Conservation (phyloP, 2,113 vertebrate genomes). For the Chaetops frenatus region DNA sequence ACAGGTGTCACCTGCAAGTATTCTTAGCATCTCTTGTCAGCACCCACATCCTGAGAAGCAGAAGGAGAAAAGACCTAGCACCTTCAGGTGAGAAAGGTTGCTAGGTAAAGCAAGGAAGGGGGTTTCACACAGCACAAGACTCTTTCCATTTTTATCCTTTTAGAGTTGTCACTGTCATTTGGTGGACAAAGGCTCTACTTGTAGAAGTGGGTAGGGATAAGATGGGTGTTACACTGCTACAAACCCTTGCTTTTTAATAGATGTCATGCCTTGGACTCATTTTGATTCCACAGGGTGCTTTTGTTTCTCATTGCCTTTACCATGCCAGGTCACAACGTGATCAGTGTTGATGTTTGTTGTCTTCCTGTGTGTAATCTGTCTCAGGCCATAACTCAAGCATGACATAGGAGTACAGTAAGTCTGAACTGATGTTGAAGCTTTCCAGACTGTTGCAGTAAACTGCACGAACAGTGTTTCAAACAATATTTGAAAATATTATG, state of each 20-base stretch:
- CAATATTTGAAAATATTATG: constrained; percentile 5
- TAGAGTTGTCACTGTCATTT: not conserved
- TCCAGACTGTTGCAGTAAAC: constrained; percentile 15
- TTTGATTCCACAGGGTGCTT: not conserved
- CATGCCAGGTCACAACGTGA: not conserved
- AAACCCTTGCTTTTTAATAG: not conserved
- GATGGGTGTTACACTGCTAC: not conserved
- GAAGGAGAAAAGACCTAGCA: not conserved
- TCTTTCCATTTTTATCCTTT: not conserved
- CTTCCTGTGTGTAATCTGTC: not conserved
- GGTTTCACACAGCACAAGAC: not conserved
- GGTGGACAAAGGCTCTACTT: not conserved
- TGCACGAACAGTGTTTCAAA: not conserved
- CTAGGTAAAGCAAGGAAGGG: not conserved
- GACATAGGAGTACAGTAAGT: not conserved
- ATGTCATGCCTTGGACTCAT: not conserved
- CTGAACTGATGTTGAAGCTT: not conserved
- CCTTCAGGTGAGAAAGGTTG: not conserved
- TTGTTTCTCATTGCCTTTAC: not conserved
- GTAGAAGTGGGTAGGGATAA: not conserved
- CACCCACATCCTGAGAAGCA: not conserved
- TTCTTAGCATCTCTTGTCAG: not conserved
- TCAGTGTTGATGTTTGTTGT: not conserved
- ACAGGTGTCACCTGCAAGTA: not conserved
- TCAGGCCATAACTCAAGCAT: not conserved